Percentiles rank a stretch among this genome's conserved stretches.
These are phyloP conservation scores for Trichomalopsis sarcophagae DNA, from an alignment of 1,140 invertebrate species.

Conservation along the genomic window DNA sequence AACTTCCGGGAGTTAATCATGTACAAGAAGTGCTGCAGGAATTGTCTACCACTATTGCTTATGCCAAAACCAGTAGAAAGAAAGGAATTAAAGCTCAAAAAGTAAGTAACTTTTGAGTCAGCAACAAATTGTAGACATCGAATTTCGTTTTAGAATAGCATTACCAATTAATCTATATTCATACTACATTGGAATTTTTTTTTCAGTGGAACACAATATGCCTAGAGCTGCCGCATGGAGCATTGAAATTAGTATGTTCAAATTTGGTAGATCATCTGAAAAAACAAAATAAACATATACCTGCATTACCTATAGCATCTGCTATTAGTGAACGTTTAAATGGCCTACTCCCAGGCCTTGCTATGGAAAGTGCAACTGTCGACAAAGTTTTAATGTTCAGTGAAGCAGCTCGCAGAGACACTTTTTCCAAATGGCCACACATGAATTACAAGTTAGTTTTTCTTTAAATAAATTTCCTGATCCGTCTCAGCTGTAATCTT, in stretches of 20 bases:
- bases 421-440: constrained; percentile 95
- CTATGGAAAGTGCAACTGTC: constrained; percentile 72
- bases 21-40: constrained; percentile 86
- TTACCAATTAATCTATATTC: too few species aligned
- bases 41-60: constrained; percentile 83
- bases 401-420: constrained; percentile 90
- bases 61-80: constrained; percentile 81
- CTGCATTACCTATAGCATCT: constrained; percentile 90
- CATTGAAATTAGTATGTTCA: constrained; percentile 85
- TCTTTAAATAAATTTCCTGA: constrained; percentile 23
- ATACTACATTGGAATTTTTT: constrained; percentile 49
- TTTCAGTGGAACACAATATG: constrained; percentile 94
- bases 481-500: not conserved
- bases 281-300: constrained; percentile 86
- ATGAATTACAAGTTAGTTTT: constrained; percentile 93
- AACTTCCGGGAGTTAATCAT: constrained; percentile 84
- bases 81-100: constrained; percentile 91
- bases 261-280: constrained; percentile 88
- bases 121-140: too few species aligned
- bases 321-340: constrained; percentile 90
- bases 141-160: too few species aligned
- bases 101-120: constrained; percentile 70
- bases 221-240: constrained; percentile 85
- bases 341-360: constrained; percentile 79
- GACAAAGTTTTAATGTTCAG: constrained; percentile 90